Evolutionary conservation across 2,888 invertebrate species (phyloP), one percentile per base, ranked within the genome.

Genomic region (Pristionchus entomophagus): DNA sequence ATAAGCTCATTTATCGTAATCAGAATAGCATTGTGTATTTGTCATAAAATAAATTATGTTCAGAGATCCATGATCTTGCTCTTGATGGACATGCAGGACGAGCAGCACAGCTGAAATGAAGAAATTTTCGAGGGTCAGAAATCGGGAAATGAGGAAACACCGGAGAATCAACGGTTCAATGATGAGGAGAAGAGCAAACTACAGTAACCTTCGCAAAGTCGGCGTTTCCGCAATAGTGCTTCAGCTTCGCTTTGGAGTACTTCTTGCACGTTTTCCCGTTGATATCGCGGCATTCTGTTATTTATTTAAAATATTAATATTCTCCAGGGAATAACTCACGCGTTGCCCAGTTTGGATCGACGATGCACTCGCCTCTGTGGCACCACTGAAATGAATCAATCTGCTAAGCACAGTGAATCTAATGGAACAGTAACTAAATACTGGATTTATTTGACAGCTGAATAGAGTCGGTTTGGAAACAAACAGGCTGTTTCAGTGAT

Each of bases 371-470:
- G 6, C 92, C 92, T 38, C 89, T 87, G 22, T 92, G 86, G 77
- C 92, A 92, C 92, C 92, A 91, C 92, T 92, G 86, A 84, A 91
- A 89, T 12, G 32, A 32, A n/a, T 77, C 26, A 59, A 59, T 45
- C 73, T 19, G 14, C 22, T 29, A 1, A 41, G 45, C 32, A 56
- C 29, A 69, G n/a, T n/a, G n/a, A n/a, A n/a, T n/a, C n/a, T n/a
- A n/a, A n/a, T n/a, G n/a, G n/a, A n/a, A n/a, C n/a, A n/a, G n/a
- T n/a, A n/a, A n/a, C n/a, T n/a, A n/a, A n/a, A n/a, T n/a, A n/a
- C n/a, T n/a, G n/a, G n/a, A n/a, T n/a, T n/a, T n/a, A n/a, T n/a
- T n/a, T n/a, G n/a, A n/a, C n/a, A n/a, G n/a, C n/a, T n/a, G n/a
- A n/a, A n/a, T n/a, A n/a, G n/a, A n/a, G n/a, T n/a, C n/a, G n/a